phyloP scores from a whole-genome alignment of 2,113 vertebrate genomes.

The Misgurnus mizolepis region DNA sequence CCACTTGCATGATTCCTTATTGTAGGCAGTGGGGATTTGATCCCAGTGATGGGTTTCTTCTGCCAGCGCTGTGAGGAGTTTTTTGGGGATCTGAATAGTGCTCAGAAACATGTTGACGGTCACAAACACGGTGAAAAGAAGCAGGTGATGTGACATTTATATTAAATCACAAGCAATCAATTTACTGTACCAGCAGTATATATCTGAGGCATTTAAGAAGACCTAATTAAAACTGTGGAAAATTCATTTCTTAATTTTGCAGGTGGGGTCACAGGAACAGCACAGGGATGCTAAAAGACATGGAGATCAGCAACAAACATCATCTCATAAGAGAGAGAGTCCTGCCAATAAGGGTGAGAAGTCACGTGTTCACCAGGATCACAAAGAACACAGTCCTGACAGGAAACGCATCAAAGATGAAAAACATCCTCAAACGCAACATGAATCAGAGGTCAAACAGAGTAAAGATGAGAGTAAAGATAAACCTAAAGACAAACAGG shows the following conservation, averaged over 20 bases:
- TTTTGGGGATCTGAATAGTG: conserved; percentile 85
- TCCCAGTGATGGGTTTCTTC: conserved; percentile 93
- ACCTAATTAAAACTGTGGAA: neutral
- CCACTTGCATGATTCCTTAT: neutral
- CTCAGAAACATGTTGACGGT: conserved; percentile 82
- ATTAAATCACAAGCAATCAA: neutral
- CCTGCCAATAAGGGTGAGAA: neutral
- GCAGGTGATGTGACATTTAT: conserved; percentile 71
- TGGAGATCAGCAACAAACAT: neutral
- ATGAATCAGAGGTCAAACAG: neutral
- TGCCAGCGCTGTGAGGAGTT: conserved; percentile 94
- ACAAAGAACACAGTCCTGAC: conserved; percentile 13
- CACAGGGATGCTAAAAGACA: conserved; percentile 17
- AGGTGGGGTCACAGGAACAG: conserved; percentile 5
- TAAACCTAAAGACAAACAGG: neutral
- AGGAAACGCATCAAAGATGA: conserved; percentile 20
- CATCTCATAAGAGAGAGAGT: conserved; percentile 7
- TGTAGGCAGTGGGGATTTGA: conserved; percentile 85
- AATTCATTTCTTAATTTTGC: neutral
- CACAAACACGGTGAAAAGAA: conserved; percentile 77
- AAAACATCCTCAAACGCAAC: conserved; percentile 10
- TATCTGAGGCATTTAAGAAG: neutral
- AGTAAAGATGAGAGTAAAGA: conserved; percentile 20
- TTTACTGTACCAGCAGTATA: neutral
- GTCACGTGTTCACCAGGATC: conserved; percentile 4